Evolutionary conservation across 2,113 vertebrate genomes (phyloP).

Genomic region (Todiramphus chloris): DNA sequence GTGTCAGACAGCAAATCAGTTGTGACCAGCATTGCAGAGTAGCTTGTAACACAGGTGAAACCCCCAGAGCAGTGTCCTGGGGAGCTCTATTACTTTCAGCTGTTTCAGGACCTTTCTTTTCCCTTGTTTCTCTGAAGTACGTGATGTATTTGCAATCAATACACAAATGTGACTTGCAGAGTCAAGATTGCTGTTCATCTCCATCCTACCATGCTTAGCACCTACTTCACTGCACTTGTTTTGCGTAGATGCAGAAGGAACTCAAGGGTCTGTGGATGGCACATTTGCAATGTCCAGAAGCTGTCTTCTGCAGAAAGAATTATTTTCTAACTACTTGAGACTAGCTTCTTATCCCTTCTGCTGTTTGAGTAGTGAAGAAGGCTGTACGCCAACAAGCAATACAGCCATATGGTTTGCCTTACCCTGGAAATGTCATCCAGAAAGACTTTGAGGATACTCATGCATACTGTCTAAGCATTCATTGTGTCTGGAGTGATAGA

Average conservation of each 20-base stretch:
- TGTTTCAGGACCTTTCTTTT: not conserved
- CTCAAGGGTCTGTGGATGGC: not conserved
- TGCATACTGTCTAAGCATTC: not conserved
- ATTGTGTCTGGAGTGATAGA: rapidly evolving
- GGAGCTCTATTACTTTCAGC: not conserved
- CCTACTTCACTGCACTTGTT: not conserved
- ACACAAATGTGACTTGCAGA: not conserved
- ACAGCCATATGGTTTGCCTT: slow-evolving; percentile 6
- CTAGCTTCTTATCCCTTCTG: not conserved
- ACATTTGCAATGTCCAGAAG: not conserved
- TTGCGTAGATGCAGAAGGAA: not conserved
- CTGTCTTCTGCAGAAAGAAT: not conserved
- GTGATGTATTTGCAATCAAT: not conserved
- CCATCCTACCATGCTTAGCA: not conserved
- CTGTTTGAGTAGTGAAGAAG: not conserved
- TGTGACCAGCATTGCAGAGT: not conserved
- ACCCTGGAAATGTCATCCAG: slow-evolving; percentile 18
- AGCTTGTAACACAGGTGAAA: not conserved
- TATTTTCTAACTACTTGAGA: not conserved
- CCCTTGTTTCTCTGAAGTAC: not conserved
- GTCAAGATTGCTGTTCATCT: not conserved
- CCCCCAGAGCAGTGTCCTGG: not conserved
- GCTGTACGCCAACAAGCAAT: not conserved
- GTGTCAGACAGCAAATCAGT: not conserved
- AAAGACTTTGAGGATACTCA: not conserved